Conservation (phyloP, 2,113 vertebrate genomes). For the Eublepharis macularius region DNA sequence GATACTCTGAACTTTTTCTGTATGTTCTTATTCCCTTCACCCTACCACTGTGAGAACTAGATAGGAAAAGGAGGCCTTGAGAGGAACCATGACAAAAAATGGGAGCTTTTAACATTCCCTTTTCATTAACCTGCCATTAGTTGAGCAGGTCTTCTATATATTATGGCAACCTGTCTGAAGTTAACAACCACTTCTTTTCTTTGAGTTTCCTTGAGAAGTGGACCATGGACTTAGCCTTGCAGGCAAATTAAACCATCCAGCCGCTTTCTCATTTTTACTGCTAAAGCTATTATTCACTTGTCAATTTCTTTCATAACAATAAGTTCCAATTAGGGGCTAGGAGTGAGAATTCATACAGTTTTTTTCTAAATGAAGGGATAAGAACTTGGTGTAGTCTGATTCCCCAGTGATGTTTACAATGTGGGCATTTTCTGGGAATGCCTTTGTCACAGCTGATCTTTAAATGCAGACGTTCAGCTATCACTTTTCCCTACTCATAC, state of each 20-base stretch:
- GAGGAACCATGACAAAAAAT: background rate
- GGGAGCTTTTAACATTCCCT: background rate
- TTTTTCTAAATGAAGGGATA: background rate
- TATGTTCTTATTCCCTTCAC: background rate
- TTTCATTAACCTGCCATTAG: background rate
- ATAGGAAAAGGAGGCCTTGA: background rate
- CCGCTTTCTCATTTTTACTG: background rate
- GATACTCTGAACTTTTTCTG: background rate
- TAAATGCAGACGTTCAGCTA: conserved; percentile 29
- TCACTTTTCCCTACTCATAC: conserved; percentile 50
- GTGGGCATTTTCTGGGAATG: conserved; percentile 17
- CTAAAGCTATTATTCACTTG: conserved; percentile 21
- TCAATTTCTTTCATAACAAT: background rate
- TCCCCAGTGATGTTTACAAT: background rate
- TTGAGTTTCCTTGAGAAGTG: conserved; percentile 33
- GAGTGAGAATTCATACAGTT: conserved; percentile 6
- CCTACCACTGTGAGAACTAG: background rate
- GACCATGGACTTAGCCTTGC: conserved; percentile 18
- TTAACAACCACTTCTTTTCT: conserved; percentile 40
- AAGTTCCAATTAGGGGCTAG: conserved; percentile 16
- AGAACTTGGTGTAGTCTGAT: background rate
- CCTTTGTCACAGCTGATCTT: conserved; percentile 25
- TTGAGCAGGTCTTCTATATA: background rate
- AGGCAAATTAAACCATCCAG: conserved; percentile 46
- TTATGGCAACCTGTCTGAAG: background rate